Conservation (phyloP, 2,113 vertebrate species). For the Oenanthe melanoleuca region DNA sequence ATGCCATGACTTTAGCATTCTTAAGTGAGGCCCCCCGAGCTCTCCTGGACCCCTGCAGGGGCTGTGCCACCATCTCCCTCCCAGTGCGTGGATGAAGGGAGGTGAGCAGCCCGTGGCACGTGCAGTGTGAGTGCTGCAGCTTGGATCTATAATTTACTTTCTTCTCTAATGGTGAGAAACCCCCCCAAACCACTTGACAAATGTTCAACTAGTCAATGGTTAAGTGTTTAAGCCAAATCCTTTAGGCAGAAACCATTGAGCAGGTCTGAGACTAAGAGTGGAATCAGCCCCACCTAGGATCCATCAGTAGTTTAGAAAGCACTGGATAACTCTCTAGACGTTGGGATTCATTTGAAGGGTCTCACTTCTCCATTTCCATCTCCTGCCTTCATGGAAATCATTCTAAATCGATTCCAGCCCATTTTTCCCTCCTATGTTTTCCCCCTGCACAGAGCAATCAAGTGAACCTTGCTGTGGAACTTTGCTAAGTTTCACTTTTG, state of each 20-base stretch:
- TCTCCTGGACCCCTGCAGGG: not conserved
- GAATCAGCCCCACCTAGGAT: not conserved
- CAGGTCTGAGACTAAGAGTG: not conserved
- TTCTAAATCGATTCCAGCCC: not conserved
- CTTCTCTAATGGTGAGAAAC: not conserved
- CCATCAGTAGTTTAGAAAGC: not conserved
- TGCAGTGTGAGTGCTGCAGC: not conserved
- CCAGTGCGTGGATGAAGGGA: fast-evolving
- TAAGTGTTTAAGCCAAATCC: not conserved
- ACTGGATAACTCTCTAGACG: not conserved
- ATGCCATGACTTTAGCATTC: fast-evolving
- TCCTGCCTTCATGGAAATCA: not conserved
- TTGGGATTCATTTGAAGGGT: not conserved
- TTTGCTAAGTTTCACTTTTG: fast-evolving
- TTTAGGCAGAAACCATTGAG: not conserved
- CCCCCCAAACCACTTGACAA: not conserved
- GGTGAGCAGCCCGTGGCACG: fast-evolving
- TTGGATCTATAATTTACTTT: not conserved
- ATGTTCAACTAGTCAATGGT: not conserved
- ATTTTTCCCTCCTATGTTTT: not conserved
- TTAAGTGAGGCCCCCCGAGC: not conserved
- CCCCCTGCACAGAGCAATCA: too few relatives aligned
- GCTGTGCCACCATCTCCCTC: not conserved
- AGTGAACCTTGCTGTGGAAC: not conserved
- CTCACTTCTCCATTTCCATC: not conserved